Evolutionary conservation across 2,797 vertebrate species (phyloP).

Genomic region (Falco columbarius): DNA sequence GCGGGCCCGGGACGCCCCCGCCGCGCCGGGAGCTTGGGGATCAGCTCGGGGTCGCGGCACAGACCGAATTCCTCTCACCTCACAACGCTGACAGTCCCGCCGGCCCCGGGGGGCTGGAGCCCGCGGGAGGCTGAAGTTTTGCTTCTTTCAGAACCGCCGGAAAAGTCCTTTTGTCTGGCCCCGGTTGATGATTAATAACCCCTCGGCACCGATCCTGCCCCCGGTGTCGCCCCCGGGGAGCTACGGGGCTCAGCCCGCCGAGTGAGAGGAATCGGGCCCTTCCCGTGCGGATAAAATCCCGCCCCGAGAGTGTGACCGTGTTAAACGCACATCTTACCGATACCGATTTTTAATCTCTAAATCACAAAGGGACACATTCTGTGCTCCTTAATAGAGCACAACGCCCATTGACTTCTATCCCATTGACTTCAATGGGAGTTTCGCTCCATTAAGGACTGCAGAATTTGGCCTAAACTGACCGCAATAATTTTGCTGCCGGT

Average conservation of each 20-base stretch:
- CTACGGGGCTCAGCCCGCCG: background rate
- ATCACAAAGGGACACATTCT: constrained; percentile 34
- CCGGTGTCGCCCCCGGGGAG: background rate
- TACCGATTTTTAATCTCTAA: constrained; percentile 12
- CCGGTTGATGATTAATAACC: background rate
- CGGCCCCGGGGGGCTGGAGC: background rate
- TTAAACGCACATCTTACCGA: background rate
- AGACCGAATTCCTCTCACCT: background rate
- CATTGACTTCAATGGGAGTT: constrained; percentile 61
- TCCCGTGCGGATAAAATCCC: background rate
- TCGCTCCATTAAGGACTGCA: constrained; percentile 63
- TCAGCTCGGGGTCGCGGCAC: background rate
- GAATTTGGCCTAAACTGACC: constrained; percentile 65
- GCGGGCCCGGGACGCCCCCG: background rate
- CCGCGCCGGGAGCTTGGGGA: fast-evolving
- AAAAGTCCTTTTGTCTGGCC: constrained; percentile 11
- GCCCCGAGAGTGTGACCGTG: background rate
- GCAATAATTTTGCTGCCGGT: constrained; percentile 65
- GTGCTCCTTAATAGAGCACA: constrained; percentile 48
- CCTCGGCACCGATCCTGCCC: background rate
- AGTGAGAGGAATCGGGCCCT: background rate
- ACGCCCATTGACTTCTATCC: constrained; percentile 60
- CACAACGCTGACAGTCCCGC: background rate
- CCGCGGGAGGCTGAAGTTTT: background rate
- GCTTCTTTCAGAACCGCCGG: background rate